phyloP scores from a whole-genome alignment of 2,113 vertebrate genomes.

The Nycticorax nycticorax region DNA sequence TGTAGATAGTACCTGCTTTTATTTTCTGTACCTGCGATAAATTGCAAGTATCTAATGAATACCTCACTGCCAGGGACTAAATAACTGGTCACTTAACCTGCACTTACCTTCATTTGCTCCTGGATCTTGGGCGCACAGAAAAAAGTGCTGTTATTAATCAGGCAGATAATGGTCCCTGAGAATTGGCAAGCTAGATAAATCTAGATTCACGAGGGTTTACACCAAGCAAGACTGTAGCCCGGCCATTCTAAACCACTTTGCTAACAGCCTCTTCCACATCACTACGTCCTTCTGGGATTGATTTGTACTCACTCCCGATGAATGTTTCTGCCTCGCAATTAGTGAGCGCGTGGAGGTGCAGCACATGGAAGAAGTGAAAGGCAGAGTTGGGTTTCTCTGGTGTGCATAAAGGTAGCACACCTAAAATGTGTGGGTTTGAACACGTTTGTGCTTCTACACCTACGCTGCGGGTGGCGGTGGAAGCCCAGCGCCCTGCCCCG shows the following conservation, averaged over 20 bases:
- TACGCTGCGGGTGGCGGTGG: accelerated
- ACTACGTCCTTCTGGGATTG: background rate
- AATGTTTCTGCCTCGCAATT: too few relatives aligned
- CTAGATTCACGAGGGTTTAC: background rate
- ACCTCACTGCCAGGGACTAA: background rate
- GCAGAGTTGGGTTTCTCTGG: background rate
- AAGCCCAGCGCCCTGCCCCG: background rate
- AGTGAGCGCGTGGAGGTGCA: too few relatives aligned
- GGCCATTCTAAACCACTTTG: background rate
- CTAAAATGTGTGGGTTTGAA: accelerated
- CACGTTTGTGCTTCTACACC: background rate
- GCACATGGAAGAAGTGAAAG: background rate
- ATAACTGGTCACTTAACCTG: background rate
- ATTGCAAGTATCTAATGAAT: background rate
- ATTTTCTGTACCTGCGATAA: background rate
- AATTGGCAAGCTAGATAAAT: background rate
- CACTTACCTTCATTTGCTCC: background rate
- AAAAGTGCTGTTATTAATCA: background rate
- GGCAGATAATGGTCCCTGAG: background rate
- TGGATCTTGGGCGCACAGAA: background rate
- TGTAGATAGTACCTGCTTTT: background rate
- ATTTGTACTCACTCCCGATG: background rate
- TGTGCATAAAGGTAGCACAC: background rate
- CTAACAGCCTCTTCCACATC: background rate
- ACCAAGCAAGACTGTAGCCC: background rate